Percentiles rank a stretch among this genome's conserved stretches.
Evolutionary conservation across 2,888 invertebrate genomes (phyloP).

Genomic region (Chaetogeoica ovagalla): DNA sequence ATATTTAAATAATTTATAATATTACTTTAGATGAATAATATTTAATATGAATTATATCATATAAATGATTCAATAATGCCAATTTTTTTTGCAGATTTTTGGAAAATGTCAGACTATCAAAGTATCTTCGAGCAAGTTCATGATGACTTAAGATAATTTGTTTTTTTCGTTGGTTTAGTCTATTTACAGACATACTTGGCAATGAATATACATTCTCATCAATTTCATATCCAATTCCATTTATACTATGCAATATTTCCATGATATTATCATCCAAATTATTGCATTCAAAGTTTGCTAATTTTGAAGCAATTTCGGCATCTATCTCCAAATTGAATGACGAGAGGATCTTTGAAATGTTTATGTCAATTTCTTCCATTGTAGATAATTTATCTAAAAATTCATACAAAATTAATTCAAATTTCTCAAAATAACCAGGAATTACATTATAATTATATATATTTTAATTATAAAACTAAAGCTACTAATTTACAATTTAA

Average conservation of each 20-base stretch:
- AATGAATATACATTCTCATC: slow-evolving; percentile 45
- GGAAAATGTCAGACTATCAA: slow-evolving; percentile 39
- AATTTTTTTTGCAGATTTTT: slow-evolving; percentile 44
- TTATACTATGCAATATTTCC: slow-evolving; percentile 37
- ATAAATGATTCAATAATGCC: slow-evolving; percentile 23
- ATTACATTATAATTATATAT: no score
- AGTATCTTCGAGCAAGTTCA: slow-evolving; percentile 40
- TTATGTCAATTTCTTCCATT: slow-evolving; percentile 34
- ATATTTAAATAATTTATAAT: background rate
- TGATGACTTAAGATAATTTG: slow-evolving; percentile 43
- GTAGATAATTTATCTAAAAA: background rate
- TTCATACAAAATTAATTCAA: background rate
- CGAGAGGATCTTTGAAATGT: slow-evolving; percentile 29
- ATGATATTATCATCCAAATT: slow-evolving; percentile 38
- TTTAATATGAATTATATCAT: slow-evolving; percentile 34
- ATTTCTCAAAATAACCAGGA: background rate
- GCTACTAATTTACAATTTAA: background rate
- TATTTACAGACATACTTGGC: slow-evolving; percentile 45
- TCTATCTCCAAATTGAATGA: slow-evolving; percentile 32
- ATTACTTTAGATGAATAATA: slow-evolving; percentile 44
- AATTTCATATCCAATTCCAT: slow-evolving; percentile 51
- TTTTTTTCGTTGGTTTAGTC: slow-evolving; percentile 29
- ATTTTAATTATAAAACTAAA: no score
- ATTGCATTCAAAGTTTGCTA: slow-evolving; percentile 10
- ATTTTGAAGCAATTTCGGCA: slow-evolving; percentile 36